A percentile compares a stretch with the other conserved stretches of the same genome.
These are phyloP conservation scores for Nanorana parkeri DNA, from an alignment of 2,113 vertebrate genomes.

Conservation along the genomic window DNA sequence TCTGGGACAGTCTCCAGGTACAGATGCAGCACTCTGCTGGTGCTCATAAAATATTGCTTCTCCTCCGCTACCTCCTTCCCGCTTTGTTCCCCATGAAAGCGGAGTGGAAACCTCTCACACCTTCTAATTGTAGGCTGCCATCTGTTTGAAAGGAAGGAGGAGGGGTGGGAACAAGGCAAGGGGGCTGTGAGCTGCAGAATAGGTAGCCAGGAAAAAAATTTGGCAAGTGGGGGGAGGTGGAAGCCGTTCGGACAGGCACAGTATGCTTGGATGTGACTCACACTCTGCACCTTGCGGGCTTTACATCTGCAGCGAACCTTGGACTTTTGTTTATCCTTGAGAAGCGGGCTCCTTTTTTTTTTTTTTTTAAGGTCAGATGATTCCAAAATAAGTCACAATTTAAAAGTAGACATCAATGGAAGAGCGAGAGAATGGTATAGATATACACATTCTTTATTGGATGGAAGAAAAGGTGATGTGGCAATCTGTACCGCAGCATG, in stretches of 20 bases:
- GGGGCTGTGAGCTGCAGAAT: conserved; percentile 1
- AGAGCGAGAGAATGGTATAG: too few species aligned
- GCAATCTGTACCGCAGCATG: too few species aligned
- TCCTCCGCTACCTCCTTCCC: not conserved
- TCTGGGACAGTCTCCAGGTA: too few species aligned
- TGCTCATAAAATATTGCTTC: not conserved
- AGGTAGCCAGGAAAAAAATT: not conserved
- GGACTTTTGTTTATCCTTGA: too few species aligned
- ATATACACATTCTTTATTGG: too few species aligned
- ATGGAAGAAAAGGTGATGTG: too few species aligned
- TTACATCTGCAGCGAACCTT: not conserved
- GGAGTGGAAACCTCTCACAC: conserved; percentile 23
- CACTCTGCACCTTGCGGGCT: conserved; percentile 26
- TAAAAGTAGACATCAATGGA: too few species aligned
- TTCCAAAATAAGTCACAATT: too few species aligned
- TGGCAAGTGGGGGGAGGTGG: not conserved
- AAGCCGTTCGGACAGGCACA: not conserved
- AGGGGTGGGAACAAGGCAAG: not conserved
- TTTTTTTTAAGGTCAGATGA: too few species aligned
- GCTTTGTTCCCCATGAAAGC: conserved; percentile 25
- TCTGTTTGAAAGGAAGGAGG: conserved; percentile 31
- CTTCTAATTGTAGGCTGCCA: conserved; percentile 25
- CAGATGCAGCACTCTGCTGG: too few species aligned
- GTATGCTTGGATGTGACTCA: not conserved
- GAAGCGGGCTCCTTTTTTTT: too few species aligned